phyloP scores from a whole-genome alignment of 2,888 invertebrate genomes.

The Plebejus anna region DNA sequence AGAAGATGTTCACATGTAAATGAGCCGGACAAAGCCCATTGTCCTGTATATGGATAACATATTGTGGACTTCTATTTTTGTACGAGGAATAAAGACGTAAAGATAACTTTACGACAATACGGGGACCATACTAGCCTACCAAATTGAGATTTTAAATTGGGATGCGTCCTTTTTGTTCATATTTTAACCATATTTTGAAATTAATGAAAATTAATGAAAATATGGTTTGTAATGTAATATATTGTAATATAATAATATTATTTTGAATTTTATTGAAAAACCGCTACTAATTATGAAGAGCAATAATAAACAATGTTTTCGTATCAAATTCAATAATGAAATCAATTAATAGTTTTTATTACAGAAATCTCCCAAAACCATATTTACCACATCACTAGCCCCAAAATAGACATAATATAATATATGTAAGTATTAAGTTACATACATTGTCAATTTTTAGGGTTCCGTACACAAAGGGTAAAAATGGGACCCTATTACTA shows the following conservation, averaged over 20 bases:
- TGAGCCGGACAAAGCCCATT: constrained; percentile 31
- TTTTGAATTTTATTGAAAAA: background rate
- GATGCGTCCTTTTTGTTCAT: background rate
- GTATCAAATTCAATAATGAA: too few relatives aligned
- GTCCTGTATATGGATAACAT: constrained; percentile 45
- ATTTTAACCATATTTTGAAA: background rate
- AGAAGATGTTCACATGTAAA: constrained; percentile 36
- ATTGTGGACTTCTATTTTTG: constrained; percentile 69
- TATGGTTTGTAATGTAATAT: background rate
- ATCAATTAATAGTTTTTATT: too few relatives aligned
- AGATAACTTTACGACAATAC: constrained; percentile 62
- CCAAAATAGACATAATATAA: too few relatives aligned
- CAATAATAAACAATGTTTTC: too few relatives aligned
- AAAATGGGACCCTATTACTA: too few relatives aligned
- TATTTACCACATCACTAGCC: too few relatives aligned
- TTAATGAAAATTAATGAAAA: background rate
- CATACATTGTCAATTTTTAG: background rate
- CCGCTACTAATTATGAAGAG: background rate
- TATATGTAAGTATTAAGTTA: too few relatives aligned
- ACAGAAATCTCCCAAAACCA: too few relatives aligned
- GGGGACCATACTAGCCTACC: background rate
- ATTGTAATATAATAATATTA: background rate
- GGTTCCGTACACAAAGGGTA: too few relatives aligned
- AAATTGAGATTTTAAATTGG: background rate
- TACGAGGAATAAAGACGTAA: constrained; percentile 65